phyloP scores from a whole-genome alignment of 2,888 invertebrate species.

The Thymelicus acteon region DNA sequence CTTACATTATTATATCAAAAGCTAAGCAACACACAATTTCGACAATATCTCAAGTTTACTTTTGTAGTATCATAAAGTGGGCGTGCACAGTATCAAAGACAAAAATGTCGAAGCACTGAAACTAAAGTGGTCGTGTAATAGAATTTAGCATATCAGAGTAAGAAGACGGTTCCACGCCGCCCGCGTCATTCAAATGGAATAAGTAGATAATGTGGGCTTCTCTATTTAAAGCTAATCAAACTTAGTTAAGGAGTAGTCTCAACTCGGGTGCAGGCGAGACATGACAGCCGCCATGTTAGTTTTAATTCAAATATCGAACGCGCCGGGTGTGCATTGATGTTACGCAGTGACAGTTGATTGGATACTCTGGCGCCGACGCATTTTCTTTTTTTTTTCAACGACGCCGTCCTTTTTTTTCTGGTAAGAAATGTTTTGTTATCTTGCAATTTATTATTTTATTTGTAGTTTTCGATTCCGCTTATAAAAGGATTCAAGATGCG shows the following conservation, averaged over 20 bases:
- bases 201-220: slow-evolving; percentile 84
- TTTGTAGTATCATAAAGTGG: too few species aligned
- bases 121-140: slow-evolving; percentile 45
- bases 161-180: slow-evolving; percentile 66
- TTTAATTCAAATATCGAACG: slow-evolving; percentile 64
- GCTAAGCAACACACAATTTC: too few species aligned
- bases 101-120: slow-evolving; percentile 16
- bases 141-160: slow-evolving; percentile 53
- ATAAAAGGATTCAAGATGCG: too few species aligned
- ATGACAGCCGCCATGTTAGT: slow-evolving; percentile 67
- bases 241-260: slow-evolving; percentile 86
- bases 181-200: slow-evolving; percentile 81
- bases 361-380: slow-evolving; percentile 51
- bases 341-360: slow-evolving; percentile 74
- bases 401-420: background rate
- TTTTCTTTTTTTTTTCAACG: slow-evolving; percentile 23
- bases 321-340: slow-evolving; percentile 69
- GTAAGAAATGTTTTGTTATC: slow-evolving; percentile 16
- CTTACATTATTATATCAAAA: too few species aligned
- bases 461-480: background rate
- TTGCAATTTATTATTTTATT: background rate
- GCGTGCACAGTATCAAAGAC: too few species aligned
- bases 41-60: too few species aligned
- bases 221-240: slow-evolving; percentile 88
- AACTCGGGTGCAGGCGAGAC: slow-evolving; percentile 72